Percentiles rank a stretch among this genome's conserved stretches.
These are phyloP conservation scores for Aphis craccivora DNA, from an alignment of 1,140 invertebrate genomes.

Conservation along the genomic window DNA sequence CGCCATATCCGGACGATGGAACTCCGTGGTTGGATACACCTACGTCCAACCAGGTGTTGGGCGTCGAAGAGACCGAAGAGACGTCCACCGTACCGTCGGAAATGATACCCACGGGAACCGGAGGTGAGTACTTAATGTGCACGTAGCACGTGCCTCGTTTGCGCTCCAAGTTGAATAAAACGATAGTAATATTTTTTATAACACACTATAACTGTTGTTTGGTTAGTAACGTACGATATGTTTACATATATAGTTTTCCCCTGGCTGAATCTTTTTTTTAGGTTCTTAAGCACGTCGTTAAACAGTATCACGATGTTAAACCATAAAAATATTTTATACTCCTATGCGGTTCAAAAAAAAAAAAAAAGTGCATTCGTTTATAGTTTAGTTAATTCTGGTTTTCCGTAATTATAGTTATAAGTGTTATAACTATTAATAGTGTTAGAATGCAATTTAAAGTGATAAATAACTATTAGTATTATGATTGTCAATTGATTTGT, in stretches of 20 bases:
- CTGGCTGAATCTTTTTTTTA: background rate
- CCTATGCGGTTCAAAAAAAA: too few species aligned
- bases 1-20: slow-evolving; percentile 35
- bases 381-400: too few species aligned
- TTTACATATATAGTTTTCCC: background rate
- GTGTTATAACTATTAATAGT: too few species aligned
- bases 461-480: background rate
- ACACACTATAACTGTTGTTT: background rate
- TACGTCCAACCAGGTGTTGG: slow-evolving; percentile 44
- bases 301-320: background rate
- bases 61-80: slow-evolving; percentile 39
- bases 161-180: background rate
- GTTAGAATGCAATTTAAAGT: background rate
- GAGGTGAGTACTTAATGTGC: slow-evolving; percentile 17
- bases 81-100: slow-evolving; percentile 28
- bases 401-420: too few species aligned
- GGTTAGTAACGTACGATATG: background rate
- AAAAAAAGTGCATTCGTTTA: too few species aligned
- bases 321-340: background rate
- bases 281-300: background rate
- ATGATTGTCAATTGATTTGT: background rate
- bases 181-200: background rate
- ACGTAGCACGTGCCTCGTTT: background rate
- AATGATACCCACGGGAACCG: slow-evolving; percentile 48
- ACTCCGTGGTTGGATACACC: slow-evolving; percentile 40